Base-by-base conservation (phyloP, 2,113 vertebrate genomes). In the Alethe diademata region DNA sequence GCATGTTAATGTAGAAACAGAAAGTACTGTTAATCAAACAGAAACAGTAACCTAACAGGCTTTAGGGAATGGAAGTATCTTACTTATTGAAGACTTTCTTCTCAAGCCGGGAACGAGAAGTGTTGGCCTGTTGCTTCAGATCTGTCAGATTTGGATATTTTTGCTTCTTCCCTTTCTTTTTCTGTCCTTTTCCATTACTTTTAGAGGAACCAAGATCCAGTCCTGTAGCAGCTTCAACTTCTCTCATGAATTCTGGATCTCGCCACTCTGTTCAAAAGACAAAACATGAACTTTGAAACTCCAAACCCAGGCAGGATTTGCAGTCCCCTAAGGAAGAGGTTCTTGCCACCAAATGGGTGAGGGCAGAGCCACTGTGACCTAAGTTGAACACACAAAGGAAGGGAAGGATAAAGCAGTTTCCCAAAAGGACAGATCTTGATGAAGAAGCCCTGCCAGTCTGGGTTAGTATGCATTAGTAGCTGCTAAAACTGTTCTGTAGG, bases 61-160 rank as follows among this genome's bases (percentile, higher is more conserved):
- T 60, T 64, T 11, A 84, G 19, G 71, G 54, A 83, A 86, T 12
- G 1, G 8, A 15, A 57, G 26, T 12, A 31, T 86, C 99, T 95
- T 98, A 99, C 99, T 99, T 99, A 96, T 99, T 98, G 42, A 99
- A 99, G 75, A 99, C 98, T 76, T 98, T 99, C 73, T 97, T 99
- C 94, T 98, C 98, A 7, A 99, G 98, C 38, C 99, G 98, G 3
- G 98, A 97, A 8, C 98, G 98, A 18, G 98, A 57, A 0, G 99
- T 99, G 92, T 99, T 92, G 58, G 97, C 97, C 22, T 96, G 98
- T 67, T 98, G 98, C 93, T 98, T 99, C 78, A 99, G 95, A 90
- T 99, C 98, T 2, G 98, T 99, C 33, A 99, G 98, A 79, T 99
- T 98, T 2, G 99, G 98, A 23, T 98, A 98, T 82, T 98, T 99